These are phyloP conservation scores for Tragelaphus imberbis DNA, from an alignment of 2,113 vertebrate genomes.

Conservation along the genomic window DNA sequence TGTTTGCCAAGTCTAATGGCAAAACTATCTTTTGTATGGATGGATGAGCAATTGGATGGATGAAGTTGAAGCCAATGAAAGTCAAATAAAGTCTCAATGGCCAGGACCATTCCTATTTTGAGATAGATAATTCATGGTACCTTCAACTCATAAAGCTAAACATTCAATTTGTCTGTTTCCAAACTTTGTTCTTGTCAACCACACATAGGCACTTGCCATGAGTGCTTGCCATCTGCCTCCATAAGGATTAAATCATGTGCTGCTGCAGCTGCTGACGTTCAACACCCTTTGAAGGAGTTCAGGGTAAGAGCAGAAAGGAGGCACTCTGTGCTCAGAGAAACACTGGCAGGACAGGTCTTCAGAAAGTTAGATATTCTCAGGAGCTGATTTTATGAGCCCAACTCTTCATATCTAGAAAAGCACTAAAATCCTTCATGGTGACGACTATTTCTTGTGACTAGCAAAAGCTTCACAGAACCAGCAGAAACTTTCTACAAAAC, in stretches of 20 bases:
- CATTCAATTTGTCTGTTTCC: not conserved
- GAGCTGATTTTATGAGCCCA: not conserved
- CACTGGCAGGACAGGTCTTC: not conserved
- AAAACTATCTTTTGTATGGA: not conserved
- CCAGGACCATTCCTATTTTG: not conserved
- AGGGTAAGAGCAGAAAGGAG: not conserved
- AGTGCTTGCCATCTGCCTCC: not conserved
- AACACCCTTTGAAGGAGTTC: not conserved
- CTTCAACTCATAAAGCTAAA: not conserved
- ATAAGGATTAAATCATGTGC: not conserved
- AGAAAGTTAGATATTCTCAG: not conserved
- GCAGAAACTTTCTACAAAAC: not conserved
- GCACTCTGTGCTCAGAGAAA: not conserved
- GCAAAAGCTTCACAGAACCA: not conserved
- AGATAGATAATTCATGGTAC: not conserved
- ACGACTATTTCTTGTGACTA: not conserved
- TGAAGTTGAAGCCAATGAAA: not conserved
- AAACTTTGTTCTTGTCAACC: not conserved
- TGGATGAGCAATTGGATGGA: not conserved
- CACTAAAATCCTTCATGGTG: not conserved
- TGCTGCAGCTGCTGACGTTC: not conserved
- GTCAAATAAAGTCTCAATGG: not conserved
- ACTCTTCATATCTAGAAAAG: not conserved
- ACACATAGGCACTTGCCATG: not conserved
- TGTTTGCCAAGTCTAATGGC: not conserved